Base-by-base conservation (phyloP, 2,888 invertebrate genomes). In the Tanaodytes sp. region DNA sequence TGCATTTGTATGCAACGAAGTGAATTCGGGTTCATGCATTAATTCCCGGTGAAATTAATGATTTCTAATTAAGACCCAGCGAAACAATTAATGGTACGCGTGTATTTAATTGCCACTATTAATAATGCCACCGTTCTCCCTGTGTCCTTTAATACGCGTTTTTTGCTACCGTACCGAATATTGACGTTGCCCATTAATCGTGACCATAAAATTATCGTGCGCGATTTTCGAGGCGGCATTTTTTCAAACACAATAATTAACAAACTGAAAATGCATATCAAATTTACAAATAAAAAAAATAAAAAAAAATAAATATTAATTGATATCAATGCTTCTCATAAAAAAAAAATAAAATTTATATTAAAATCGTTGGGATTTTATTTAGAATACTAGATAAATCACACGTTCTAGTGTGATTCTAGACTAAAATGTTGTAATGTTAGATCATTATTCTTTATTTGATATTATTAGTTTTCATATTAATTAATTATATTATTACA, bases 31-130 rank as follows among this genome's bases (percentile, higher is more conserved):
- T 46, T 39, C 40, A 40, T 63, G 31, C 57, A 61, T 68, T 63
- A 48, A 65, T 43, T 42, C 55, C 51, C 55, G 65, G 52, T 20
- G 27, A 57, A 82, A 84, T 84, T 83, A 81, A 84, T 84, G 83
- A 79, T 80, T 80, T 77, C 80, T 80, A 83, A 84, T 84, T 84
- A 84, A 83, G 77, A 76, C 74, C 73, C 76, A 72, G 76, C 77
- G 76, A 79, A 69, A 78, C 80, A 79, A 84, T 84, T 82, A 82
- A 84, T 79, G 81, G 81, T 77, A 79, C 79, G 79, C 80, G 77
- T 76, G 73, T 73, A 74, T 81, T 83, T 84, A 84, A 84, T 84
- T 81, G 79, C 82, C 55, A 64, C 81, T 79, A 82, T 83, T 79
- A 83, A 82, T 84, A 83, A 79, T 66, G 69, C 71, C 71, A 72